These are phyloP conservation scores for Lymantria monacha DNA, from an alignment of 2,888 invertebrate genomes.

Conservation along the genomic window DNA sequence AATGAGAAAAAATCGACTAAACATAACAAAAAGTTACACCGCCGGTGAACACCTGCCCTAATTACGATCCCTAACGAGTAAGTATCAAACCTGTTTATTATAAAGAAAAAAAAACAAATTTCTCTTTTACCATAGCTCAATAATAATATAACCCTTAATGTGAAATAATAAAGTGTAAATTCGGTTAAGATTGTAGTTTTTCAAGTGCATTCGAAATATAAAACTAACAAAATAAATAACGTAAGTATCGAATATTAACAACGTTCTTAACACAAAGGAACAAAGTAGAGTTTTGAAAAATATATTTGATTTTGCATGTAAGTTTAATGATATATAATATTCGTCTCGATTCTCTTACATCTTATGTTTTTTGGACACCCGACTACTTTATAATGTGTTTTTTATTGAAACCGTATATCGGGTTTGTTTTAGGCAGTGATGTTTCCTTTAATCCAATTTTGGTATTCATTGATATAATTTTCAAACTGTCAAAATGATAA, in stretches of 20 bases:
- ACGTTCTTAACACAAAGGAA: not conserved
- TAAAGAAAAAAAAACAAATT: slow-evolving; percentile 40
- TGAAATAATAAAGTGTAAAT: not conserved
- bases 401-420: slow-evolving; percentile 54
- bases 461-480: slow-evolving; percentile 30
- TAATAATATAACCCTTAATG: slow-evolving; percentile 6
- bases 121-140: slow-evolving; percentile 13
- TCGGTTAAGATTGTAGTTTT: not conserved
- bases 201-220: slow-evolving; percentile 10
- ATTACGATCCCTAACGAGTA: slow-evolving; percentile 57
- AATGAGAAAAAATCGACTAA: slow-evolving; percentile 42
- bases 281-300: slow-evolving; percentile 33
- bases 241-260: not conserved
- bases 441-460: slow-evolving; percentile 34
- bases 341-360: slow-evolving; percentile 45
- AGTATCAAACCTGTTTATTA: slow-evolving; percentile 57
- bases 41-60: slow-evolving; percentile 71
- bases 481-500: slow-evolving; percentile 11
- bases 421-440: slow-evolving; percentile 36
- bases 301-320: not conserved
- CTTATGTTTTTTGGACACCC: slow-evolving; percentile 50
- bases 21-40: slow-evolving; percentile 47
- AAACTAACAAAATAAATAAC: slow-evolving; percentile 1
- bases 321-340: slow-evolving; percentile 27
- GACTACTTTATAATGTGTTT: slow-evolving; percentile 69